Conservation (phyloP, 1,140 invertebrate genomes). For the honey bee (Apis mellifera) region DNA sequence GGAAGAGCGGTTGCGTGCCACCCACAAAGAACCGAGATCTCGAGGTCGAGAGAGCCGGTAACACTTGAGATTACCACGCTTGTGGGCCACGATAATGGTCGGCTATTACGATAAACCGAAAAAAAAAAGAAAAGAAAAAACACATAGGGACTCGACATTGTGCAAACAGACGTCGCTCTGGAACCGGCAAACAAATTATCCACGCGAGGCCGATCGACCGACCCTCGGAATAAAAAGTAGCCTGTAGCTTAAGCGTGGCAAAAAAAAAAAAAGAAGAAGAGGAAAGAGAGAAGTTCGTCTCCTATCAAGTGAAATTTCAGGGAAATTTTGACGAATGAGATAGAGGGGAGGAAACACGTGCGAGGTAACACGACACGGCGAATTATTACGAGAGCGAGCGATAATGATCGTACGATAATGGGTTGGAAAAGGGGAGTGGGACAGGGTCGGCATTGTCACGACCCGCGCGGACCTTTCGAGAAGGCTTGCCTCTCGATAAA, state of each 20-base stretch:
- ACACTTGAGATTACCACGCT: constrained; percentile 57
- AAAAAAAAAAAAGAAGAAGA: no score
- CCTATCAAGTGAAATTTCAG: no score
- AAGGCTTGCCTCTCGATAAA: constrained; percentile 22
- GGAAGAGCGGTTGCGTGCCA: constrained; percentile 44
- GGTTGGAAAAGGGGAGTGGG: constrained; percentile 40
- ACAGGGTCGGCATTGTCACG: constrained; percentile 54
- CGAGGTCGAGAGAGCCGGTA: constrained; percentile 23
- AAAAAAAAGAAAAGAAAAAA: constrained; percentile 44
- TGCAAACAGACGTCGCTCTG: constrained; percentile 21
- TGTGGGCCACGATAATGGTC: constrained; percentile 54
- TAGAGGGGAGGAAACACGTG: not conserved
- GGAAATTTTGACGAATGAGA: no score
- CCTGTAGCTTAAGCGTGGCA: no score
- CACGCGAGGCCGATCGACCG: not conserved
- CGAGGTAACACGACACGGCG: not conserved
- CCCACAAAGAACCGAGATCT: constrained; percentile 51
- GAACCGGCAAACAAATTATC: constrained; percentile 8
- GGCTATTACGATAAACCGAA: constrained; percentile 61
- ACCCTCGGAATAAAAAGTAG: not conserved
- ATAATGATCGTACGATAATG: constrained; percentile 54
- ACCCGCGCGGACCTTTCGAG: constrained; percentile 23
- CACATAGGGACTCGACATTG: constrained; percentile 57
- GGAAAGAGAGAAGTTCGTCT: no score
- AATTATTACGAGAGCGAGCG: not conserved